phyloP scores from a whole-genome alignment of 2,113 vertebrate species.

The Corythoichthys intestinalis region DNA sequence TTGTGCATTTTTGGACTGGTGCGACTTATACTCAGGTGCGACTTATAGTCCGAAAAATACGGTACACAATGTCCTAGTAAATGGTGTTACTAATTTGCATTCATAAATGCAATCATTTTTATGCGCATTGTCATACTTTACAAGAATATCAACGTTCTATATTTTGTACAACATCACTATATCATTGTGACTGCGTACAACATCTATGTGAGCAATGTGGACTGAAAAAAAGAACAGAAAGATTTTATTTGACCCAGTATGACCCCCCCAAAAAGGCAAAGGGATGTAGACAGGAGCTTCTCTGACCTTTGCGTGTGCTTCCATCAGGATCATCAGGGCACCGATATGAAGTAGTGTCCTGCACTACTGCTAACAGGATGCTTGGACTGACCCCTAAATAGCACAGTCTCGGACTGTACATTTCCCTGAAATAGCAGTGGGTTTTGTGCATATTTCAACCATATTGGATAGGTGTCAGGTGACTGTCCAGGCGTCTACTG shows the following conservation, averaged over 20 bases:
- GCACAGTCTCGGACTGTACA: not conserved
- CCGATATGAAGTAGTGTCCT: constrained; percentile 10
- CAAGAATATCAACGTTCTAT: not conserved
- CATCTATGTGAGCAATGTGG: not conserved
- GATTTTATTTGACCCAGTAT: constrained; percentile 10
- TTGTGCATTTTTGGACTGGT: no score
- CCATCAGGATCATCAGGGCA: constrained; percentile 8
- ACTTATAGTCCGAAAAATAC: no score
- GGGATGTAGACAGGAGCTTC: constrained; percentile 2
- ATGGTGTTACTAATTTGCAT: no score
- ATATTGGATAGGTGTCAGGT: not conserved
- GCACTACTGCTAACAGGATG: not conserved
- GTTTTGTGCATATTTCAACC: constrained; percentile 4
- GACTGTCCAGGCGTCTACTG: not conserved
- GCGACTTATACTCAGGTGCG: no score
- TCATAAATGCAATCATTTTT: no score
- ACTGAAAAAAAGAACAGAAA: not conserved
- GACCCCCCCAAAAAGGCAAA: constrained; percentile 9
- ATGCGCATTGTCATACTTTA: not conserved
- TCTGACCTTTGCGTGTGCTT: constrained; percentile 40
- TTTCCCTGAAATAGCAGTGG: not conserved
- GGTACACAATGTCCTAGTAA: no score
- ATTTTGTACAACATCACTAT: not conserved
- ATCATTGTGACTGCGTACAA: not conserved
- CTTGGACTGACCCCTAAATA: constrained; percentile 10